Evolutionary conservation across 2,888 invertebrate genomes (phyloP), one percentile per base, ranked within the genome.

Genomic region (Stictocephala bisonia): DNA sequence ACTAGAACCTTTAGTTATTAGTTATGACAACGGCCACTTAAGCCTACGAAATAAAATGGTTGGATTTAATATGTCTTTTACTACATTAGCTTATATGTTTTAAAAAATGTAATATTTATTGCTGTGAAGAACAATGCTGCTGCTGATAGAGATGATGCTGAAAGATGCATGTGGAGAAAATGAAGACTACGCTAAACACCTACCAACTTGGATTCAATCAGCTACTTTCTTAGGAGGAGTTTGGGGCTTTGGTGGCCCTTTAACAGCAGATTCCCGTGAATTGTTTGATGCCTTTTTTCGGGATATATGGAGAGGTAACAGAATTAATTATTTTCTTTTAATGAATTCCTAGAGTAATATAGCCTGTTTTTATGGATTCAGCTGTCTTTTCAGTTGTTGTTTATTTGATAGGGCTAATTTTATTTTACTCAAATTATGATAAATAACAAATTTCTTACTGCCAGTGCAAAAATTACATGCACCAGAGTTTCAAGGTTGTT

Each of bases 231-330:
- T 90, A 81, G 87, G 92, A 0, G 84, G 93, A 53, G 87, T 92
- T 2, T 97, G 97, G 97, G 94, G 95, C 0, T 84, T 96, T 24
- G 96, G 91, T 0, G 95, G 95, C 0, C 89, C 93, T 72, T 84
- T 96, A 31, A 91, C 95, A 82, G 84, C 86, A 0, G 88, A 90
- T 56, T 93, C 95, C 0, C 87, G 94, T n/a, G 86, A 81, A 15
- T 83, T 83, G 78, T 87, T 87, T 81, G 86, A 86, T 78, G 76
- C 76, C 0, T 87, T 85, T 80, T 84, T 84, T 77, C 83, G 84
- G 74, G 72, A 77, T 7, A 56, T 83, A 9, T 79, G 81, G 75
- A 79, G 78, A 76, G 82, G 82, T 80, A 73, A 2, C 22, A 22
- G 11, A 9, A 6, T 9, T 35, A 35, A 35, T 11, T 35, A 11